Evolutionary conservation across 1,140 invertebrate species (phyloP), one percentile per base, ranked within the genome.

Genomic region (Acromyrmex charruanus): DNA sequence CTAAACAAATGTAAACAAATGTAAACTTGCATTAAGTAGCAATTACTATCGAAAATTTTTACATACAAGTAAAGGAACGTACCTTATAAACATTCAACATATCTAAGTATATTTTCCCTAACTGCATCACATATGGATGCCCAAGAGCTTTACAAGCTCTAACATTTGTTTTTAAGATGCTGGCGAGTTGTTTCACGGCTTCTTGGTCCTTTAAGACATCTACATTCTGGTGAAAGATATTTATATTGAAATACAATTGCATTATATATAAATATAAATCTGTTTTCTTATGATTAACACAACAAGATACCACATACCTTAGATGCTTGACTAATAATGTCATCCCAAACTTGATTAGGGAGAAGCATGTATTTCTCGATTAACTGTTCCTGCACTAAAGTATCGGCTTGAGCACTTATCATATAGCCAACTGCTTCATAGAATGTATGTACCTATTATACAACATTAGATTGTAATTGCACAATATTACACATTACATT

Each of bases 81-180:
- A 98, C 99, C 96, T 99, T 99, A 96, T 99, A 99, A 77, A 99
- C 98, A 96, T 99, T 99, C 79, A 99, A 96, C 99, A 99, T 99
- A 95, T 99, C 99, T 93, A 99, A 96, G 95, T 99, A 99, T 95
- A 99, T 99, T 93, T 99, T 96, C 71, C 99, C 98, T 91, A 99
- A 96, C 95, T 99, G 99, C 87, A 98, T 96, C 89, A 99, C 99
- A 96, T 99, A 99, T 10, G 98, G 97, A 96, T 99, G 98, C 12
- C 98, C 99, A 65, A 99, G 96, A 66, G 99, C 98, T 96, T 99
- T 99, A 94, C 99, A 99, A 35, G 99, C 99, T 89, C 99, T 96
- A 6, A 99, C 99, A 96, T 99, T 99, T 21, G 99, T 99, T 96
- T 99, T 99, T 25, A 99, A 96, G 95, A 99, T 99, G 95, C 99